Evolutionary conservation across 2,113 vertebrate genomes (phyloP), one percentile per base, ranked within the genome.

Genomic region (Scartelaos histophorus): DNA sequence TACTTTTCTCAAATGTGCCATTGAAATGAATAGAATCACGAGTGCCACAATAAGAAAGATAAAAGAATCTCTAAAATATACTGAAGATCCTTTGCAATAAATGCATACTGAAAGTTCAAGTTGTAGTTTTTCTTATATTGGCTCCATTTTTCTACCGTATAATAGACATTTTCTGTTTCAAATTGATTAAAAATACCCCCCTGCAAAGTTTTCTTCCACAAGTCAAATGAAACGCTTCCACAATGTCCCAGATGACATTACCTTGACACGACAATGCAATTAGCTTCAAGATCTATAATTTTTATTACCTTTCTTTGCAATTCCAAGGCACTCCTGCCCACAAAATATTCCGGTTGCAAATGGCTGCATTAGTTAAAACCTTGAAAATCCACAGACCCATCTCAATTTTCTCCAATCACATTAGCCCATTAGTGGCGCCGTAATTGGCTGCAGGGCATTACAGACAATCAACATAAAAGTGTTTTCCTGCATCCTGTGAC

Each of bases 191-290:
- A 70, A 80, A 67, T 54, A 68, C 38, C 66, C 57, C 1, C 2
- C 57, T 76, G 66, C 45, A 64, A 21, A 51, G 43, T n/a, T 74
- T 77, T 85, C 75, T 62, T 54, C 11, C 46, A 64, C 43, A 61
- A 61, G 62, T 76, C 29, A 80, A 67, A 58, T 56, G 29, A 75
- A 49, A 78, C 49, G 68, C 66, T 38, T 85, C 79, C 54, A 69
- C 49, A 75, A 57, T 70, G 51, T 78, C 45, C 46, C 70, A 49
- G 11, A 35, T 53, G 13, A 67, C 57, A 7, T 72, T 65, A 45
- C 73, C 62, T 13, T 70, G 16, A 61, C 13, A 29, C 2, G 24
- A 13, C 61, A 71, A 69, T 13, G 9, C 19, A 68, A 61, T 66
- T 62, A 1, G n/a, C n/a, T 38, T 11, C 22, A 2, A 69, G 15